A percentile compares a stretch with the other conserved stretches of the same genome.
Evolutionary conservation across 2,113 vertebrate genomes (phyloP).

Genomic region (Isurus oxyrinchus): DNA sequence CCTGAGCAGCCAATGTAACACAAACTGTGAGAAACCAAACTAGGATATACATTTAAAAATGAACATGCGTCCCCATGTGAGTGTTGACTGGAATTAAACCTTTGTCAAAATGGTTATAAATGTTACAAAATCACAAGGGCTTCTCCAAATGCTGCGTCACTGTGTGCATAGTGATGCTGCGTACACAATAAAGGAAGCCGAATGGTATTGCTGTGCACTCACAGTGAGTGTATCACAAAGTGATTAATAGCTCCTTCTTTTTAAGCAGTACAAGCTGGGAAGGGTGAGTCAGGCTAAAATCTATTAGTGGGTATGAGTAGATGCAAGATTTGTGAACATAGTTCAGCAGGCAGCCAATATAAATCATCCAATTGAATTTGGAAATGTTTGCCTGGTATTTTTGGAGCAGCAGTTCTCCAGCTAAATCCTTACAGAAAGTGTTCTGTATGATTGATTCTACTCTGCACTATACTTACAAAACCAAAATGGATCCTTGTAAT

Average conservation of each 20-base stretch:
- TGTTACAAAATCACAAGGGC: not conserved
- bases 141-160: not conserved
- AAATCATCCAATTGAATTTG: not conserved
- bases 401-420: not conserved
- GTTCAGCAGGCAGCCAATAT: not conserved
- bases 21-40: not conserved
- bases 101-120: not conserved
- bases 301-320: not conserved
- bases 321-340: not conserved
- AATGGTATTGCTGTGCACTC: not conserved
- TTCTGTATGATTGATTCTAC: no score
- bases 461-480: not conserved
- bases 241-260: conserved; percentile 10
- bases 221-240: not conserved
- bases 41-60: not conserved
- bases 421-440: not conserved
- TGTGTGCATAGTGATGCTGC: not conserved
- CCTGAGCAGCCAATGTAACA: not conserved
- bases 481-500: not conserved
- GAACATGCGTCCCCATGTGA: not conserved
- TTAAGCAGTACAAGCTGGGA: not conserved
- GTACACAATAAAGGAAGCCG: not conserved
- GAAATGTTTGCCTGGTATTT: not conserved
- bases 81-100: not conserved
- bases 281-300: not conserved